These are phyloP conservation scores for Chaetogeoica ovagalla DNA, from an alignment of 2,888 invertebrate species.

Conservation along the genomic window DNA sequence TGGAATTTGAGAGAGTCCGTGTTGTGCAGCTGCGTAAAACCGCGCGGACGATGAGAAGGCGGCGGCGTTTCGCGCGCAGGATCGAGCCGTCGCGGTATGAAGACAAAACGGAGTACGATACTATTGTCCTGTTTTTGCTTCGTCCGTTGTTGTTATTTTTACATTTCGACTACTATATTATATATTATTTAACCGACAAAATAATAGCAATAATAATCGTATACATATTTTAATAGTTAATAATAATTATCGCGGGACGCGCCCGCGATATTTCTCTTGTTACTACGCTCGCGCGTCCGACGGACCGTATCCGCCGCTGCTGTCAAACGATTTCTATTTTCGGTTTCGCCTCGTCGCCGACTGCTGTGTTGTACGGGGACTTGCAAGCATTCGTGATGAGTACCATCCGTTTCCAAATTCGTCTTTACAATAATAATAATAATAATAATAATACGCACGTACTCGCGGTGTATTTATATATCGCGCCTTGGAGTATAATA, in stretches of 20 bases:
- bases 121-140: neutral
- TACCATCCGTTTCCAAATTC: no score
- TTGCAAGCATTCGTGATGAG: no score
- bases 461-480: neutral
- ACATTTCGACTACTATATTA: neutral
- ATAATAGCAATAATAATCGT: slow-evolving; percentile 1
- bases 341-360: slow-evolving; percentile 10
- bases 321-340: slow-evolving; percentile 42
- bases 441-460: no score
- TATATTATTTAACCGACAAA: no score
- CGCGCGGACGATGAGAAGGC: no score
- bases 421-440: neutral
- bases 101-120: neutral
- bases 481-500: no score
- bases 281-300: neutral
- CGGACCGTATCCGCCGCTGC: slow-evolving; percentile 20
- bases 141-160: neutral
- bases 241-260: neutral
- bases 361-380: neutral
- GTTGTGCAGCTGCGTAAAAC: no score
- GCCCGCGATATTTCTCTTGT: neutral
- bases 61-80: no score
- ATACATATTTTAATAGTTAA: no score
- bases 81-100: no score
- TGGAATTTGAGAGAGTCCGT: no score